Evolutionary conservation across 2,113 vertebrate genomes (phyloP), one percentile per base, ranked within the genome.

Genomic region (Colistium nudipinnis): DNA sequence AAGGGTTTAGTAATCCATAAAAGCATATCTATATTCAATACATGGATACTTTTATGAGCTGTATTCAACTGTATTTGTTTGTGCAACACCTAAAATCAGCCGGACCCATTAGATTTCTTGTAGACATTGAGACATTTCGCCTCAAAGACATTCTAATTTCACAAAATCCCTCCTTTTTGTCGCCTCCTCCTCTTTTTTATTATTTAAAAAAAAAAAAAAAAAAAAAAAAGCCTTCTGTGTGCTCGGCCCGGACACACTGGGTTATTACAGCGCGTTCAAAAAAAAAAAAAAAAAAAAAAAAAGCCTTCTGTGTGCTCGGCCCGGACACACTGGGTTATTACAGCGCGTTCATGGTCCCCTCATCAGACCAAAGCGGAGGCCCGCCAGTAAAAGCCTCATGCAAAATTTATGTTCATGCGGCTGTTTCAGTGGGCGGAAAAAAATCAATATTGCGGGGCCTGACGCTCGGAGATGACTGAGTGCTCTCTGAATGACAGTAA

Each of bases 351-450:
- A 94, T 92, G 93, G 93, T 94, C 95, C 94, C 95, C 95, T 95
- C 95, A 94, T 95, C 94, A 94, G 94, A 95, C 94, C 94, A 95
- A 96, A 95, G 94, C 92, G 92, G 93, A 94, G 94, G 93, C 94
- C n/a, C 94, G 93, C 88, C 95, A 95, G 95, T 96, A 95, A 95
- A 97, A 96, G 95, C 94, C 95, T 98, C 96, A 99, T 98, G 96
- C 96, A 98, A 98, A 98, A 99, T 99, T 95, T 97, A 99, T 98
- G 97, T 96, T 98, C 96, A 96, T 96, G 95, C 93, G 95, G 95
- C 96, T 95, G 95, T 95, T 97, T 97, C 96, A 96, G 95, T 95
- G 95, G 94, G 95, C 93, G 95, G 95, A 95, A 97, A 97, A 47
- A 45, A 97, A 98, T 98, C 97, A 96, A 98, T 98, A 98, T 94